Base-by-base conservation (phyloP, 1,140 invertebrate genomes). In the Hylaeus anthracinus region DNA sequence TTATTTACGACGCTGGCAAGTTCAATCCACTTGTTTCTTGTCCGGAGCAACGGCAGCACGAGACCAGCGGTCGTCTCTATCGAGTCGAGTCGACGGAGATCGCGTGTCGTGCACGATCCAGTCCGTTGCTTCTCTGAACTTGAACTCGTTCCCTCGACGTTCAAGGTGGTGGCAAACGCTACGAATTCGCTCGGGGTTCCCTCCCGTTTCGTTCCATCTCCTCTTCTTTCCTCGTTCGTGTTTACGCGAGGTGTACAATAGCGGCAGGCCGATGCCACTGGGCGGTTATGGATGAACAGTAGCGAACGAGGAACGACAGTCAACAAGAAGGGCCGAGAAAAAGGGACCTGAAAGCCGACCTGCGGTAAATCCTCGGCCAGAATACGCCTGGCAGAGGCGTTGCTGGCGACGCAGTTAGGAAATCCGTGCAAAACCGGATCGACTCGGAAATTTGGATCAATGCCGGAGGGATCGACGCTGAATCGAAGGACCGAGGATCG, bases 241-340 rank as follows among this genome's bases (percentile, higher is more conserved):
- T 72, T 64, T 72, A 63, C 60, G 77, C 77, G 74, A 64, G 61
- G 61, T 53, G 79, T 83, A 86, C 86, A 89, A 89, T 89, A 84
- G 82, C 60, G 71, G 72, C 78, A 72, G 66, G 53, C 61, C 63
- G 72, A 83, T 86, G 79, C 72, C 73, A 84, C 56, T 66, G 83
- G 45, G 88, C 79, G 84, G 89, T 91, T 91, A 91, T 90, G 91
- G 89, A 88, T 90, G 90, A 91, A 92, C 90, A 88, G 90, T 92
- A 91, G 90, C 90, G 73, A 84, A 86, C 77, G 83, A 84, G 86
- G 82, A 89, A 86, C 82, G 87, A 84, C 87, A 82, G 85, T 78
- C 71, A 72, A 83, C 85, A 86, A 88, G 86, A 89, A 85, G 79
- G 74, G 37, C 43, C 66, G 79, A 86, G 86, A 90, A 91, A 90